Evolutionary conservation across 2,888 invertebrate species (phyloP).

Genomic region (Onchidella celtica): DNA sequence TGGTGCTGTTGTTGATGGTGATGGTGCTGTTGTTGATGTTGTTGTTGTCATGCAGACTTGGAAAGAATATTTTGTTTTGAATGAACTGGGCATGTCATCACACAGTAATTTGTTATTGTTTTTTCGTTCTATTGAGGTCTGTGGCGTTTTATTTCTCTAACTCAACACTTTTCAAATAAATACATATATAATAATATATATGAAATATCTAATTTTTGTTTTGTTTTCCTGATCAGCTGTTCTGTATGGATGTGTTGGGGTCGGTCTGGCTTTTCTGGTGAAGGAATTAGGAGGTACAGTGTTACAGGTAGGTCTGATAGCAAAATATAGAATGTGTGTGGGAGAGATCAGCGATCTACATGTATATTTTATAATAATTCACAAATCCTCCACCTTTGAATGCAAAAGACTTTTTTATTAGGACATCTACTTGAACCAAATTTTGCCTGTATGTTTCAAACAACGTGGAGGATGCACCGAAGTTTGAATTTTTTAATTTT

Average conservation of each 20-base stretch:
- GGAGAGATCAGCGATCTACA: neutral
- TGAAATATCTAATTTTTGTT: neutral
- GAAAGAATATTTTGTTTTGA: no score
- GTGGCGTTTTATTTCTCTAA: neutral
- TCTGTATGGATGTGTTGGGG: conserved; percentile 50
- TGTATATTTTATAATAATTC: no score
- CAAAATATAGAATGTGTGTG: conserved; percentile 8
- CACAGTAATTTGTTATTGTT: no score
- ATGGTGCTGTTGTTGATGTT: neutral
- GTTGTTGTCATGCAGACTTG: neutral
- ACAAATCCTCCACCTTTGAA: no score
- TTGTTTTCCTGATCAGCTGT: conserved; percentile 24
- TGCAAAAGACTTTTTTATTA: no score
- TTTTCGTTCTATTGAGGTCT: no score
- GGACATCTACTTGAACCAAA: no score
- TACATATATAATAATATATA: neutral
- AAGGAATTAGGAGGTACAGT: conserved; percentile 66
- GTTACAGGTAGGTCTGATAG: conserved; percentile 69
- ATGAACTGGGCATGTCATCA: no score
- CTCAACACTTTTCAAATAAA: neutral
- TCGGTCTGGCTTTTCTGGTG: conserved; percentile 68
- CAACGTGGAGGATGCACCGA: no score
- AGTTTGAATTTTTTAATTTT: no score
- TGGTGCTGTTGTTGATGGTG: neutral
- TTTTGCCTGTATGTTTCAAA: no score